phyloP scores from a whole-genome alignment of 2,113 vertebrate species.

The Sebastes schlegelii region DNA sequence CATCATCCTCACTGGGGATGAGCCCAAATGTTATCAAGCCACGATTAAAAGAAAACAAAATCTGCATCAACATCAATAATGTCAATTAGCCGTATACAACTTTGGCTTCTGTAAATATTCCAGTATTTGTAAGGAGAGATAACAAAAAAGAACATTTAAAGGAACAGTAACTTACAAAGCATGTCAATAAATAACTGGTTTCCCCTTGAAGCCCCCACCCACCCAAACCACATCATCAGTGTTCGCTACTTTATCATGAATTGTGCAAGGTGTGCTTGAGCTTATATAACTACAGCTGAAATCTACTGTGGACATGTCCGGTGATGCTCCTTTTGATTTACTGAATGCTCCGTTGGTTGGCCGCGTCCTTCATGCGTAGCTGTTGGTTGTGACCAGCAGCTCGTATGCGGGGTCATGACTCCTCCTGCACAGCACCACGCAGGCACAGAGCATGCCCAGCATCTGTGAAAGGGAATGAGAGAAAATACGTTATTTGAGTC shows the following conservation, averaged over 20 bases:
- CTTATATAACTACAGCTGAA: conserved; percentile 80
- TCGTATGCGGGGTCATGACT: conserved; percentile 96
- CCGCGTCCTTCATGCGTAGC: conserved; percentile 88
- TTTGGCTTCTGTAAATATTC: conserved; percentile 62
- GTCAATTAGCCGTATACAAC: conserved; percentile 61
- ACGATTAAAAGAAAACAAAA: conserved; percentile 35
- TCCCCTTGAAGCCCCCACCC: conserved; percentile 60
- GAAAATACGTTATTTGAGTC: background rate
- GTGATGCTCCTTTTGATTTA: conserved; percentile 59
- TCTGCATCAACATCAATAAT: conserved; percentile 44
- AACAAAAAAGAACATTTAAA: conserved; percentile 50
- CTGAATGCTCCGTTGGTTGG: conserved; percentile 6
- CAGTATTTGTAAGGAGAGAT: conserved; percentile 38
- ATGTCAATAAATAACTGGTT: conserved; percentile 74
- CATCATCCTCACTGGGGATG: conserved; percentile 32
- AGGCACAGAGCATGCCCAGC: conserved; percentile 97
- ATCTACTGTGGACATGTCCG: conserved; percentile 71
- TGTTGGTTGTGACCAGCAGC: conserved; percentile 94
- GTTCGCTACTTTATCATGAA: conserved; percentile 76
- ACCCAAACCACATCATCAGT: conserved; percentile 80
- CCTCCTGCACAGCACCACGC: conserved; percentile 94
- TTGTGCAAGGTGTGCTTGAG: conserved; percentile 83
- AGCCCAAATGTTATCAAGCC: conserved; percentile 38
- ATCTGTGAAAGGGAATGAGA: conserved; percentile 81
- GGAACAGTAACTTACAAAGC: conserved; percentile 66